These are phyloP conservation scores for Syngnathus typhle DNA, from an alignment of 2,113 vertebrate species.

Conservation along the genomic window DNA sequence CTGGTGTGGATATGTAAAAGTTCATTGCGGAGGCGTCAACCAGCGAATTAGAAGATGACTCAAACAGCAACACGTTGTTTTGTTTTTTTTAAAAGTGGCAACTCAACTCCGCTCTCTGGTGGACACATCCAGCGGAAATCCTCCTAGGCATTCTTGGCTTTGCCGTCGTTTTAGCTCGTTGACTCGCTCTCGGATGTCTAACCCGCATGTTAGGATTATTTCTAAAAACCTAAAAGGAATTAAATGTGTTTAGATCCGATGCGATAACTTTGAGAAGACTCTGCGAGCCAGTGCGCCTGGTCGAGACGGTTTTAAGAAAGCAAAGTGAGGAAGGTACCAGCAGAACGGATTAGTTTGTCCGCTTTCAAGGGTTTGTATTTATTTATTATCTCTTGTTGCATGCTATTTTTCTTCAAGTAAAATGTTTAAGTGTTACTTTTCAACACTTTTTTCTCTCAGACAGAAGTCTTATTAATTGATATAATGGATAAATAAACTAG, in stretches of 20 bases:
- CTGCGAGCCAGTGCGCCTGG: constrained; percentile 22
- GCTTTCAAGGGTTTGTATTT: constrained; percentile 24
- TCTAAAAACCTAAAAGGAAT: not conserved
- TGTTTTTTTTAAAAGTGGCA: not conserved
- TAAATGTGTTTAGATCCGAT: not conserved
- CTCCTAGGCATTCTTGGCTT: not conserved
- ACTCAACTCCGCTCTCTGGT: constrained; percentile 45
- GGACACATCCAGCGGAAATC: constrained; percentile 5
- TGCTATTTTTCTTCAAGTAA: not conserved
- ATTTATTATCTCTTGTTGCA: not conserved
- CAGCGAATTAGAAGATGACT: not conserved
- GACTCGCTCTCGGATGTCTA: not conserved
- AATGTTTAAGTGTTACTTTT: not conserved
- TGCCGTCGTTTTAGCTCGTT: not conserved
- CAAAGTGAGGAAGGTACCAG: constrained; percentile 12
- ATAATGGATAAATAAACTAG: not conserved
- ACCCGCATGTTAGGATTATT: not conserved
- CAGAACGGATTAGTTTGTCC: not conserved
- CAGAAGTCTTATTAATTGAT: not conserved
- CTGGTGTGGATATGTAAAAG: not conserved
- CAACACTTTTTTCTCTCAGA: not conserved
- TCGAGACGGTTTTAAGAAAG: constrained; percentile 10
- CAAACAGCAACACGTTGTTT: constrained; percentile 23
- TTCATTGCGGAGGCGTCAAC: not conserved
- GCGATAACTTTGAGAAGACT: constrained; percentile 2